A percentile compares a stretch with the other conserved stretches of the same genome.
phyloP scores from a whole-genome alignment of 2,797 vertebrate species.

The Enteromius anoplus region DNA sequence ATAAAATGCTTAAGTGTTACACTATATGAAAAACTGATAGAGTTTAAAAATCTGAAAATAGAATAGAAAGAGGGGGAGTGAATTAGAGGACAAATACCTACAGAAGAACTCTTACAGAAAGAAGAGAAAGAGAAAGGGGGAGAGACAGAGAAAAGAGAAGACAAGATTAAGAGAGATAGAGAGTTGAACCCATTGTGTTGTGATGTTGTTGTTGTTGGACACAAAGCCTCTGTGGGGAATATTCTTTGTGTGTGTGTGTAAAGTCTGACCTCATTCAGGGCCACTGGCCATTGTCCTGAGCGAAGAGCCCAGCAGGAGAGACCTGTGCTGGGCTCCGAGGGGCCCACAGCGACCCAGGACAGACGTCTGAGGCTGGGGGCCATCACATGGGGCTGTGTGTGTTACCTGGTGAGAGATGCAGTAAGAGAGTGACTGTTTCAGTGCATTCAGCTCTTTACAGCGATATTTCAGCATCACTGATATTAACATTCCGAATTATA shows the following conservation, averaged over 20 bases:
- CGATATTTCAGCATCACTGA: no score
- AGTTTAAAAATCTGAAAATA: not conserved
- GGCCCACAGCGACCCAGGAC: conserved; percentile 12
- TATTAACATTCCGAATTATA: not conserved
- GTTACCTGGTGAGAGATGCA: conserved; percentile 29
- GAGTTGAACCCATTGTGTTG: conserved; percentile 36
- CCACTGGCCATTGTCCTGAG: conserved; percentile 37
- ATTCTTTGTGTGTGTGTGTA: conserved; percentile 15
- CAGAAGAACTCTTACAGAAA: conserved; percentile 15
- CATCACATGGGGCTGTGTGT: not conserved
- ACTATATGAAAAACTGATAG: not conserved
- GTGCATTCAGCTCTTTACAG: not conserved
- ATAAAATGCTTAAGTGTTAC: not conserved
- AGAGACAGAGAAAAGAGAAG: conserved; percentile 11
- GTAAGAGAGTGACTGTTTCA: not conserved
- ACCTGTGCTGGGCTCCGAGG: conserved; percentile 31
- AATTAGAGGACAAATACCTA: conserved; percentile 11
- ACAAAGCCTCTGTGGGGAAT: conserved; percentile 31
- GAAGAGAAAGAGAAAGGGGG: not conserved
- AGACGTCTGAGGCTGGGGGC: conserved; percentile 48
- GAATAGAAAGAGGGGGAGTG: not conserved
- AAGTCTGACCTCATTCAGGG: conserved; percentile 37
- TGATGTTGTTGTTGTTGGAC: conserved; percentile 35
- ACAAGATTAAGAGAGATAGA: conserved; percentile 9
- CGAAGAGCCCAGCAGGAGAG: conserved; percentile 50